phyloP scores from a whole-genome alignment of 2,888 invertebrate species.

The Limenitis arthemis region DNA sequence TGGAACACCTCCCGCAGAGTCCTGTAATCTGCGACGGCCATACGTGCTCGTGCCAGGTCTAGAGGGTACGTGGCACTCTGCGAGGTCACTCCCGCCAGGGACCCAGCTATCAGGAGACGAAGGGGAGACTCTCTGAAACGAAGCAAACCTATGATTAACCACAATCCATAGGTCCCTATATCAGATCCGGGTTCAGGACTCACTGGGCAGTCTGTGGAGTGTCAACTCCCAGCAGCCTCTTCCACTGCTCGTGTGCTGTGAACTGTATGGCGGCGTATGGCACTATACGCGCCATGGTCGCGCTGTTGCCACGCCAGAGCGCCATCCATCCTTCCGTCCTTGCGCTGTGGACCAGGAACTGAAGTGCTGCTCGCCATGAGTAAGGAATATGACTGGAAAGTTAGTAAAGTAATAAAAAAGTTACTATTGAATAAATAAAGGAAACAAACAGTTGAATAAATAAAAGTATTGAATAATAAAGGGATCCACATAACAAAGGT shows the following conservation, averaged over 20 bases:
- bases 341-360: conserved; percentile 78
- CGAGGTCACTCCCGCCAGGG: conserved; percentile 95
- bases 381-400: conserved; percentile 76
- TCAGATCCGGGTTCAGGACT: conserved; percentile 21
- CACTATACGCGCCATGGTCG: conserved; percentile 96
- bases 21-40: conserved; percentile 92
- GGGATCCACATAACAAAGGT: too few species aligned
- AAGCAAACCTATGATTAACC: neutral
- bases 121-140: conserved; percentile 45
- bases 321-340: conserved; percentile 85
- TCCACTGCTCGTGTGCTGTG: conserved; percentile 98
- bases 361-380: conserved; percentile 78
- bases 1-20: conserved; percentile 73
- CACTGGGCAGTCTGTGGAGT: conserved; percentile 50
- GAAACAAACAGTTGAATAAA: too few species aligned
- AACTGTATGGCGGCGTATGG: conserved; percentile 99
- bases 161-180: neutral
- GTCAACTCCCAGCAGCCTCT: conserved; percentile 83
- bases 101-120: conserved; percentile 88
- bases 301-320: conserved; percentile 98
- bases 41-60: conserved; percentile 95
- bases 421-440: too few species aligned
- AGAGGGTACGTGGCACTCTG: conserved; percentile 96
- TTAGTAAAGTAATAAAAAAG: too few species aligned
- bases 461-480: too few species aligned